These are phyloP conservation scores for cat (Felis catus) DNA, from an alignment of 2,113 vertebrate genomes.

Conservation along the genomic window DNA sequence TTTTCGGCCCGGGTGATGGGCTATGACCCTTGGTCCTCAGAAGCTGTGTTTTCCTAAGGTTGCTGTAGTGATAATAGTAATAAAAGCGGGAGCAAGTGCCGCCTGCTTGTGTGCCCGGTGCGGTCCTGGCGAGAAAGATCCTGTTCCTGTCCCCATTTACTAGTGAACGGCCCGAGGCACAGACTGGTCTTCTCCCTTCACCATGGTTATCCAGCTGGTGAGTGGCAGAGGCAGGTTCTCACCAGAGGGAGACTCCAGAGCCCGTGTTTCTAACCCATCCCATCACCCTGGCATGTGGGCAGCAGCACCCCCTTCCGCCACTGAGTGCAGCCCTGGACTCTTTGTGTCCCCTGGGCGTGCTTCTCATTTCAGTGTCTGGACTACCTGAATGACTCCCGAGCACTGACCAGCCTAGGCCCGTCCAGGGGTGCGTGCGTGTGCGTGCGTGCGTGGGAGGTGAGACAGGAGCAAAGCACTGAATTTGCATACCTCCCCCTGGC, in stretches of 20 bases:
- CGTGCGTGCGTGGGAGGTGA: accelerated
- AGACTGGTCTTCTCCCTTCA: background rate
- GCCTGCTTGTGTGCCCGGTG: background rate
- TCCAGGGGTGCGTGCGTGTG: background rate
- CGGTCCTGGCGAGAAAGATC: background rate
- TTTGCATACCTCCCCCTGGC: background rate
- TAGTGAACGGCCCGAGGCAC: background rate
- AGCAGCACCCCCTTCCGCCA: background rate
- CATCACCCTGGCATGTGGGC: background rate
- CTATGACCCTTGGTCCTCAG: background rate
- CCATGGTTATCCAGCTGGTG: background rate
- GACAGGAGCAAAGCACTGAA: background rate
- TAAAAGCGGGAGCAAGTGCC: background rate
- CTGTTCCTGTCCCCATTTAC: background rate
- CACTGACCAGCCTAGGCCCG: background rate
- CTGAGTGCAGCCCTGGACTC: background rate
- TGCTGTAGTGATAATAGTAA: background rate
- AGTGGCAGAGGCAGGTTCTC: background rate
- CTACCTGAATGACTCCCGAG: background rate
- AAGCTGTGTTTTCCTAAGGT: background rate
- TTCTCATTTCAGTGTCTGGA: background rate
- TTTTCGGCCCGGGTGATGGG: background rate
- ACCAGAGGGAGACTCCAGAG: background rate
- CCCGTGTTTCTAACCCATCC: background rate
- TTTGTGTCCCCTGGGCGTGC: background rate